Evolutionary conservation across 1,140 invertebrate genomes (phyloP).

Genomic region (Sminthurides bifidus): DNA sequence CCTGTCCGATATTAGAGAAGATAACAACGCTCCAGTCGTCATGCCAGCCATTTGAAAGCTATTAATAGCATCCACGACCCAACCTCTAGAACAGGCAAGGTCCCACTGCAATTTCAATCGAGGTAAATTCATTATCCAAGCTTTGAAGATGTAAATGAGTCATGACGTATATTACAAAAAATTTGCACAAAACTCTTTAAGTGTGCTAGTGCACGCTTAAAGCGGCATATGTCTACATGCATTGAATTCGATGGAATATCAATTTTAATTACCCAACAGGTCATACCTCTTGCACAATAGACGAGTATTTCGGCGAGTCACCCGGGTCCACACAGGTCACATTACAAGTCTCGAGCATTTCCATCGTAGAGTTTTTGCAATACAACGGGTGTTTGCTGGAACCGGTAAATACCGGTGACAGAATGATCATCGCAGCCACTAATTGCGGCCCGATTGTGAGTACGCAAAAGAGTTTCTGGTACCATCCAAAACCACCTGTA

Average conservation of each 20-base stretch:
- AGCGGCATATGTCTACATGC: not conserved
- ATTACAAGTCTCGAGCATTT: not conserved
- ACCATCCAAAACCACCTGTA: constrained; percentile 18
- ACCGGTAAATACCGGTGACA: constrained; percentile 23
- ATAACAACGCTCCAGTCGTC: constrained; percentile 12
- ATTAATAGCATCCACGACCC: constrained; percentile 22
- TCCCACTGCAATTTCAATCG: constrained; percentile 13
- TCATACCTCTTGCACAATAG: constrained; percentile 24
- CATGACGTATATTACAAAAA: constrained; percentile 4
- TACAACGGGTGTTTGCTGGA: constrained; percentile 5
- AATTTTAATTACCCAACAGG: not conserved
- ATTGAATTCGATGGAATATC: not conserved
- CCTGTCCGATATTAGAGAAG: constrained; percentile 15
- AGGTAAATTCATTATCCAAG: constrained; percentile 22
- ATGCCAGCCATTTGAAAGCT: constrained; percentile 25
- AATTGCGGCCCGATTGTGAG: constrained; percentile 16
- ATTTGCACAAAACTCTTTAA: not conserved
- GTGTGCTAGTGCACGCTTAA: not conserved
- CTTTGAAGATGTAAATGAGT: constrained; percentile 12
- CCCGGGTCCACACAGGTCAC: not conserved
- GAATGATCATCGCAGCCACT: constrained; percentile 19
- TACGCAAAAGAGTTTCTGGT: constrained; percentile 15
- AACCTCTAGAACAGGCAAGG: constrained; percentile 15
- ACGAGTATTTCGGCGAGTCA: not conserved
- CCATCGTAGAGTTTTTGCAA: constrained; percentile 1